Evolutionary conservation across 2,888 invertebrate species (phyloP).

Genomic region (Gymnoscelis rufifasciata): DNA sequence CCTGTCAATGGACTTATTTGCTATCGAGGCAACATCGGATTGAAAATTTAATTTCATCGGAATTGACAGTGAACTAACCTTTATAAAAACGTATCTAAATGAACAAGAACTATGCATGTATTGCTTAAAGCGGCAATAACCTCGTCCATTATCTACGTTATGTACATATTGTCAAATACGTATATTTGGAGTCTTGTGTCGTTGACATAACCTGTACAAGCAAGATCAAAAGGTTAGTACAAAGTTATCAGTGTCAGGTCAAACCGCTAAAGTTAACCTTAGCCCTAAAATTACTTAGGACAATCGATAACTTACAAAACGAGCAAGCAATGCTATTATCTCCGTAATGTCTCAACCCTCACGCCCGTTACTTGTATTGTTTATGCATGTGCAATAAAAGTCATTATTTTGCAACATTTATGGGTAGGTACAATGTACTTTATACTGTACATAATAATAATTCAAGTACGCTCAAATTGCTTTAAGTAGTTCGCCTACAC

Average conservation of each 20-base stretch:
- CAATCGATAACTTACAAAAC: conserved; percentile 1
- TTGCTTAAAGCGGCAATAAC: too few relatives aligned
- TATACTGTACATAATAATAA: conserved; percentile 12
- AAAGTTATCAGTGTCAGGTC: background rate
- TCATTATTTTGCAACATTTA: conserved; percentile 10
- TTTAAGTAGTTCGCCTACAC: conserved; percentile 41
- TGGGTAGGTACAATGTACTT: conserved; percentile 3
- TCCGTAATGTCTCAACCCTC: background rate
- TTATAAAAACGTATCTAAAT: too few relatives aligned
- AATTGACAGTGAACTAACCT: too few relatives aligned
- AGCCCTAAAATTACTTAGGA: background rate
- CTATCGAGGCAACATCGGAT: too few relatives aligned
- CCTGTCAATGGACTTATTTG: background rate
- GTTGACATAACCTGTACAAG: too few relatives aligned
- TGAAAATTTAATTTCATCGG: too few relatives aligned
- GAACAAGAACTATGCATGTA: too few relatives aligned
- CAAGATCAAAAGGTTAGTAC: background rate
- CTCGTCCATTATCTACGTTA: too few relatives aligned
- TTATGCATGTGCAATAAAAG: conserved; percentile 4
- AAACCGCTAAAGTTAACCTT: background rate
- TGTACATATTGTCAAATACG: too few relatives aligned
- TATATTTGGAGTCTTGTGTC: too few relatives aligned
- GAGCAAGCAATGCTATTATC: background rate
- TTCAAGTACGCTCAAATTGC: conserved; percentile 42
- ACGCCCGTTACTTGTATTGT: conserved; percentile 4